Evolutionary conservation across 2,888 invertebrate genomes (phyloP), one percentile per base, ranked within the genome.

Genomic region (Yponomeuta evonymella): DNA sequence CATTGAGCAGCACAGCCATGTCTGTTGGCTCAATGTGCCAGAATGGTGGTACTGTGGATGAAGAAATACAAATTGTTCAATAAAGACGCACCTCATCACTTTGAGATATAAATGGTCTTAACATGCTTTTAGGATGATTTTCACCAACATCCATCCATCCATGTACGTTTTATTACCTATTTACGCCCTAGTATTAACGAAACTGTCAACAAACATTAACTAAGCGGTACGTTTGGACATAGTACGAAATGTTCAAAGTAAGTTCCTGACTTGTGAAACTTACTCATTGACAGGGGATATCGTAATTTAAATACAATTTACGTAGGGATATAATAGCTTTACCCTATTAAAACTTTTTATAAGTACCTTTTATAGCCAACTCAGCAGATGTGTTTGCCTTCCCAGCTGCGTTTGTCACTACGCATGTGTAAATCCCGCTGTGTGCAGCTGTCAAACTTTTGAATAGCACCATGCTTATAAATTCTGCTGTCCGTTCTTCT

Each of bases 21-120:
- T 96, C 96, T 77, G 94, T 93, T 8, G 96, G 96, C 82, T 96
- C 96, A 72, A 95, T 92, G 79, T 95, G 93, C 95, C 96, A 96
- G 79, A 95, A 95, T 73, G 96, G 96, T 70, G 96, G 96, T 77
- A 96, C 97, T 97, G 81, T 72, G 81, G 78, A 72, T 69, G 66
- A 75, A 72, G 33, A 68, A 71, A 63, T 48, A 48, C 2, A 2
- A 43, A 8, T 5, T 8, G 43, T 43, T 8, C 5, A 8, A 43
- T 43, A 43, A 43, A 43, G 8, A 43, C 8, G 43, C 5, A 6
- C 6, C 63, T 63, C 63, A 2, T 29, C 11, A 29, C 33, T 66
- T 30, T 62, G 64, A 51, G 65, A 33, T 33, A 4, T 33, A 33
- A 33, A 51, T 23, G 43, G 8, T 43, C 43, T 6, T 43, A 43